Conservation (phyloP, 1,140 invertebrate genomes). For the Musca vetustissima region DNA sequence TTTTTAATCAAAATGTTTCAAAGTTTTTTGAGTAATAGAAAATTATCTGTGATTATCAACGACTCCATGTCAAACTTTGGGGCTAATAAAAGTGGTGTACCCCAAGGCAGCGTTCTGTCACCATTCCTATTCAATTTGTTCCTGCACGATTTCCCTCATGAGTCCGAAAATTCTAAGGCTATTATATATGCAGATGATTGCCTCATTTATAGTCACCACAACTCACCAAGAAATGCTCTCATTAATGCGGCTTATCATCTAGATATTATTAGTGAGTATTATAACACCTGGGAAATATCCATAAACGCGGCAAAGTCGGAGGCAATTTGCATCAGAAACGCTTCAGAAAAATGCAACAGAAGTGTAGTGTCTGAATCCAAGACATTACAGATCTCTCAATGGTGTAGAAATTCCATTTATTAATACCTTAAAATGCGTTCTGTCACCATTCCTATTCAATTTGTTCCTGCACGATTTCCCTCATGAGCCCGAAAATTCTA, state of each 20-base stretch:
- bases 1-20: no score
- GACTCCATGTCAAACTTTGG: neutral
- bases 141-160: slow-evolving; percentile 2
- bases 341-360: no score
- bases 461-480: no score
- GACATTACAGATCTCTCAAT: no score
- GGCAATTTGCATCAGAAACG: no score
- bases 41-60: neutral
- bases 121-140: no score
- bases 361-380: no score
- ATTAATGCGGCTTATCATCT: neutral
- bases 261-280: neutral
- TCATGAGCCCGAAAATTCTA: neutral
- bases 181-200: neutral
- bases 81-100: slow-evolving; percentile 36
- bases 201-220: neutral
- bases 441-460: neutral
- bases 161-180: neutral
- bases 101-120: slow-evolving; percentile 36
- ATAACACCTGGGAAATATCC: neutral
- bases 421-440: no score
- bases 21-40: no score
- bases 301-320: neutral
- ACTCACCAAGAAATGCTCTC: no score
- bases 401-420: no score